Base-by-base conservation (phyloP, 2,888 invertebrate genomes). In the Aporophyla nigra region DNA sequence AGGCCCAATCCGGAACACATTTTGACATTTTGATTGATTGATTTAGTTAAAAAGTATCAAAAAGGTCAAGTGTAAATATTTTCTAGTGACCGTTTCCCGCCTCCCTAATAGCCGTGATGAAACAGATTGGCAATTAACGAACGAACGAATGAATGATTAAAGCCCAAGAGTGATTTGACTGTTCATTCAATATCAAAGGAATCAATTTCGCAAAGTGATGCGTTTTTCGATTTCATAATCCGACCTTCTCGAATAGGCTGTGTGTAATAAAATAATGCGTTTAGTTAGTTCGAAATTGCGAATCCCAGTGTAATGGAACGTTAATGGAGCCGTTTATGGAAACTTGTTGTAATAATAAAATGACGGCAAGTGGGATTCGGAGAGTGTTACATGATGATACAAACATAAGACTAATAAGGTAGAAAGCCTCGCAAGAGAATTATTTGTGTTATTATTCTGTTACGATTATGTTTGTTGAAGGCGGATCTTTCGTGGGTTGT, bases 241-340 rank as follows among this genome's bases (percentile, higher is more conserved):
- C 27, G 61, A 43, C 80, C 82, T 80, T 83, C 51, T 76, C 7
- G 24, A 46, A n/a, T 56, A 61, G 7, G 56, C 53, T 21, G 24
- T 58, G 43, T 46, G 70, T 74, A 67, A 83, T 71, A 78, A 63
- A 81, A 74, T 58, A 51, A 62, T 80, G 76, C 49, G 69, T 72
- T 78, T 83, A 71, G 83, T 5, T 83, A 53, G 33, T 68, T 54
- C 61, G 46, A 79, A 75, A 83, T 56, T 79, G 53, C 33, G 56
- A 33, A 27, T 27, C 59, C 33, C 67, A 63, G 66, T 78, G 74
- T 68, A 83, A 71, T 71, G 62, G 33, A 16, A 46, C 67, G 21
- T 53, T 80, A 71, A 80, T 82, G n/a, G 51, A 49, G 14, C 59
- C 76, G 61, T 76, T 83, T 83, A 83, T 76, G 82, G 80, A 66